Percentiles rank a stretch among this genome's conserved stretches.
Conservation (phyloP, 2,113 vertebrate genomes). For the Psittacula cyanocephala region DNA sequence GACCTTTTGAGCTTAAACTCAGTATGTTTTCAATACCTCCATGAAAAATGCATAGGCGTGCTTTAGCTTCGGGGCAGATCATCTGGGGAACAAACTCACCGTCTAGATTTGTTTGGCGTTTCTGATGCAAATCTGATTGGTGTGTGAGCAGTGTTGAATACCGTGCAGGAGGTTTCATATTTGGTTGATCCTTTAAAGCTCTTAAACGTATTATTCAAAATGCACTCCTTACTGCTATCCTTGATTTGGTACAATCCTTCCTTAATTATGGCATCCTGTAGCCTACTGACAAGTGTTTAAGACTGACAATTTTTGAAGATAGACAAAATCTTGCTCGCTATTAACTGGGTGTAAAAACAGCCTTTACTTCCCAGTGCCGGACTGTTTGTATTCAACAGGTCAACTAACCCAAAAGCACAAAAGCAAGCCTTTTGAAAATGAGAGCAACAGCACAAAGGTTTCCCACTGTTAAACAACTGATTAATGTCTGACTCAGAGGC, state of each 20-base stretch:
- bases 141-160: not conserved
- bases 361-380: constrained; percentile 33
- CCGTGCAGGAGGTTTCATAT: not conserved
- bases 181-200: not conserved
- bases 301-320: not conserved
- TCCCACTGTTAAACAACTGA: not conserved
- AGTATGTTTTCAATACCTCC: not conserved
- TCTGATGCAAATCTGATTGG: not conserved
- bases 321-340: not conserved
- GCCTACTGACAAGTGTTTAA: not conserved
- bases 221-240: not conserved
- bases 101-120: not conserved
- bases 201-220: not conserved
- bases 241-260: not conserved
- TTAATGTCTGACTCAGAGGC: not conserved
- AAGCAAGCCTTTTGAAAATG: not conserved
- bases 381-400: not conserved
- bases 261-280: not conserved
- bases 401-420: not conserved
- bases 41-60: not conserved
- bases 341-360: not conserved
- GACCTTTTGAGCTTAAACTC: not conserved
- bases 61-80: not conserved
- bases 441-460: not conserved
- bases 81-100: not conserved